These are phyloP conservation scores for Microcebus murinus DNA, from an alignment of 2,113 vertebrate species.

Conservation along the genomic window DNA sequence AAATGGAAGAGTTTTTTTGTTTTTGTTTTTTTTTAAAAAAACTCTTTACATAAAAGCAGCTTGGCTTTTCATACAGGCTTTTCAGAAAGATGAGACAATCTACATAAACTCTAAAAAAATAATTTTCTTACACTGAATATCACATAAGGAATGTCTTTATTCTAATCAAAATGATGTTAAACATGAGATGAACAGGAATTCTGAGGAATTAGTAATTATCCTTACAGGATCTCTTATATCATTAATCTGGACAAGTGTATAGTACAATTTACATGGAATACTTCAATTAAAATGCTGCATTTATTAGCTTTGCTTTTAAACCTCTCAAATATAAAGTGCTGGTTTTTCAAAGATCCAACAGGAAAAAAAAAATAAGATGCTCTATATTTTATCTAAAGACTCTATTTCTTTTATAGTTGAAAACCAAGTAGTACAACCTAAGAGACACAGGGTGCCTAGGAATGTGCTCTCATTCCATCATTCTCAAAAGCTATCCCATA, in stretches of 20 bases:
- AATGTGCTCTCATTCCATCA: neutral
- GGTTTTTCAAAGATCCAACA: neutral
- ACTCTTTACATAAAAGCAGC: neutral
- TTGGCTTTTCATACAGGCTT: neutral
- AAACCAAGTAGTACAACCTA: neutral
- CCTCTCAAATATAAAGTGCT: neutral
- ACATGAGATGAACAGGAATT: conserved; percentile 29
- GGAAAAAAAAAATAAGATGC: neutral
- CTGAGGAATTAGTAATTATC: conserved; percentile 13
- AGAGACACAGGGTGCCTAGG: neutral
- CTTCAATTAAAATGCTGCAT: conserved; percentile 53
- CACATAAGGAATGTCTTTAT: conserved; percentile 29
- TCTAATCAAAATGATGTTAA: conserved; percentile 38
- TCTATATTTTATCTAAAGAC: neutral
- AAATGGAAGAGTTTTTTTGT: neutral
- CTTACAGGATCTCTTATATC: conserved; percentile 29
- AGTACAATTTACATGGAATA: conserved; percentile 12
- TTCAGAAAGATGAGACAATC: neutral
- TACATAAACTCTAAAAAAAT: neutral
- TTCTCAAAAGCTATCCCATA: neutral
- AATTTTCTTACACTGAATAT: neutral
- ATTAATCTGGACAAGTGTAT: conserved; percentile 25
- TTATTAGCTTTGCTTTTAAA: conserved; percentile 64
- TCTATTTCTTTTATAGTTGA: neutral
- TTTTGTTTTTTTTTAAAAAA: neutral